A percentile compares a stretch with the other conserved stretches of the same genome.
phyloP scores from a whole-genome alignment of 2,888 invertebrate species.

The Euplexia lucipara region DNA sequence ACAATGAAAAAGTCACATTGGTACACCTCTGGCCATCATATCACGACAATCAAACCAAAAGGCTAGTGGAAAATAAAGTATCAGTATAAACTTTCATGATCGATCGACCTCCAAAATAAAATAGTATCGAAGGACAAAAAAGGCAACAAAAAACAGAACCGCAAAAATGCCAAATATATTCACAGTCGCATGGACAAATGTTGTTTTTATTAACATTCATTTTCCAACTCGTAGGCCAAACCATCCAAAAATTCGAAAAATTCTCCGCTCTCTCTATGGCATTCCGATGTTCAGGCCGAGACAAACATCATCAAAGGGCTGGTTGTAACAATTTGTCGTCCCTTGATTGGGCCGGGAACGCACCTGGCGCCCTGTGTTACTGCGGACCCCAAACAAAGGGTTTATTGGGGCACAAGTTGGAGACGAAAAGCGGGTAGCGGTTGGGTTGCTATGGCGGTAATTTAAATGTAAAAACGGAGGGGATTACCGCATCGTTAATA shows the following conservation, averaged over 20 bases:
- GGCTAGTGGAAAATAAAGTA: no score
- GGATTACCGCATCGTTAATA: no score
- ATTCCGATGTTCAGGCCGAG: slow-evolving; percentile 70
- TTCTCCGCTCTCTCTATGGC: slow-evolving; percentile 48
- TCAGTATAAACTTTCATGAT: background rate
- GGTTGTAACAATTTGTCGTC: slow-evolving; percentile 82
- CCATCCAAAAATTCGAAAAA: slow-evolving; percentile 46
- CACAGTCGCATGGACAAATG: slow-evolving; percentile 3
- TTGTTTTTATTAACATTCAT: slow-evolving; percentile 9
- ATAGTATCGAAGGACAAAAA: background rate
- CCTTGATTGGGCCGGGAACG: slow-evolving; percentile 84
- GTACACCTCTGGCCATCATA: no score
- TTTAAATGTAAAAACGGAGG: background rate
- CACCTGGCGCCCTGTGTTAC: slow-evolving; percentile 86
- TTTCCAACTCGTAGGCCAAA: slow-evolving; percentile 11
- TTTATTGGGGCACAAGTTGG: slow-evolving; percentile 60
- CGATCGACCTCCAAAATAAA: background rate
- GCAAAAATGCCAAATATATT: slow-evolving; percentile 11
- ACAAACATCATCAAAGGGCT: slow-evolving; percentile 85
- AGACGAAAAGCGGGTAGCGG: background rate
- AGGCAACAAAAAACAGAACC: slow-evolving; percentile 5
- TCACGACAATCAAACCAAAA: no score
- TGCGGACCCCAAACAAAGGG: slow-evolving; percentile 85
- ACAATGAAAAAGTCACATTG: no score
- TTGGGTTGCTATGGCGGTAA: background rate